phyloP scores from a whole-genome alignment of 2,888 invertebrate species.

The Strigamia maritima region DNA sequence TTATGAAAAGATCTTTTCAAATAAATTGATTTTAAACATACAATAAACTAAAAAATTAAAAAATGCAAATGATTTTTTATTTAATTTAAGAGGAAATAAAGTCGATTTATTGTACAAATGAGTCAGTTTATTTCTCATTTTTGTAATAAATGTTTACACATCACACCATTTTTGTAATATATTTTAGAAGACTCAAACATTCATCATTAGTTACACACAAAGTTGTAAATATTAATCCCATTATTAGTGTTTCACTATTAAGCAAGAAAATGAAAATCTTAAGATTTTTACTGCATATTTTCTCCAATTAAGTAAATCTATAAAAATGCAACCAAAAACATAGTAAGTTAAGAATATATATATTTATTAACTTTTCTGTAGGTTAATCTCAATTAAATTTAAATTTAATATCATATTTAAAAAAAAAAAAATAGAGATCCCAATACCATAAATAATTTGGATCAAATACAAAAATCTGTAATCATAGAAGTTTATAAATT shows the following conservation, averaged over 20 bases:
- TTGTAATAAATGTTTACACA: slow-evolving; percentile 3
- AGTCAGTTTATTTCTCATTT: neutral
- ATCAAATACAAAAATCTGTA: neutral
- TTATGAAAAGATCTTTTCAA: no score
- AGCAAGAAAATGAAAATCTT: neutral
- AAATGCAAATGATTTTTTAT: no score
- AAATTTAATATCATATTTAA: neutral
- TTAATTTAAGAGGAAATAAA: neutral
- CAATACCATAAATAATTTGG: neutral
- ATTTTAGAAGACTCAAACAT: slow-evolving; percentile 7
- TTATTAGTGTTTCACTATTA: neutral
- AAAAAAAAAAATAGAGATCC: neutral
- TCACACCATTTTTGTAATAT: neutral
- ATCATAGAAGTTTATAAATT: neutral
- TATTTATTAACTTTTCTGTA: slow-evolving; percentile 2
- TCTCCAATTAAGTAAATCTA: neutral
- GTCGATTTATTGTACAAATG: neutral
- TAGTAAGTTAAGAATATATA: neutral
- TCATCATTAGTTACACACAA: slow-evolving; percentile 13
- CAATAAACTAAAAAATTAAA: no score
- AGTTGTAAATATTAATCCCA: neutral
- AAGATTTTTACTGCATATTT: neutral
- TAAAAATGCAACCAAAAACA: neutral
- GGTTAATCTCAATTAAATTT: neutral
- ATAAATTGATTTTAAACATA: no score